A percentile compares a stretch with the other conserved stretches of the same genome.
Conservation (phyloP, 2,113 vertebrate genomes). For the Poeciliopsis prolifica region DNA sequence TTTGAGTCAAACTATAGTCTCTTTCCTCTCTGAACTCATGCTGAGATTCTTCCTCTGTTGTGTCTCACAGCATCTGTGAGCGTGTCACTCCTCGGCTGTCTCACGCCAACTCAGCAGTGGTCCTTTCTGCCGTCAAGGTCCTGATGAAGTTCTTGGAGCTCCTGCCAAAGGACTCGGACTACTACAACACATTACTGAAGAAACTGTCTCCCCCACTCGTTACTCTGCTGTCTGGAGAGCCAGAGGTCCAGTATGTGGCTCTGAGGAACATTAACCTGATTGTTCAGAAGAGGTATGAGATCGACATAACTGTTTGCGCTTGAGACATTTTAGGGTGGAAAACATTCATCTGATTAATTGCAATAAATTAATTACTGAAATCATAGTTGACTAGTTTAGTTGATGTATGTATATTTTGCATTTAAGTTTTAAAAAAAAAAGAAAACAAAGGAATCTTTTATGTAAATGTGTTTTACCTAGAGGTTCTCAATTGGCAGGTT, state of each 20-base stretch:
- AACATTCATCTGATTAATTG: no score
- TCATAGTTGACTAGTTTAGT: no score
- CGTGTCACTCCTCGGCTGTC: conserved; percentile 96
- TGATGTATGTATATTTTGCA: no score
- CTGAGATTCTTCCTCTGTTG: not conserved
- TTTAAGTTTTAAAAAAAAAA: no score
- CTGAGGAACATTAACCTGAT: conserved; percentile 99
- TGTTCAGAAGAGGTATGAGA: conserved; percentile 93
- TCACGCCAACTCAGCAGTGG: conserved; percentile 97
- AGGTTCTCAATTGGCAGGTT: no score
- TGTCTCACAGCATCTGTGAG: conserved; percentile 89
- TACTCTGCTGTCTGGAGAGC: conserved; percentile 95
- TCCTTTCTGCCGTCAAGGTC: conserved; percentile 97
- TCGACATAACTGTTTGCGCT: not conserved
- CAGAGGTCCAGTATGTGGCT: conserved; percentile 97
- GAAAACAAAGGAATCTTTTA: no score
- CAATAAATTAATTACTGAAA: no score
- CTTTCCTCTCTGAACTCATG: not conserved
- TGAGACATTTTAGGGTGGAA: no score
- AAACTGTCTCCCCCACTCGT: conserved; percentile 95
- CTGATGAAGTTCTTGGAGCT: conserved; percentile 99
- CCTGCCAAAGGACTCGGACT: conserved; percentile 95
- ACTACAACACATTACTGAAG: conserved; percentile 97
- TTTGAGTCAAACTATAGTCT: no score
- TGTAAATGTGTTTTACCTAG: no score